phyloP scores from a whole-genome alignment of 2,888 invertebrate genomes.

The Sinohyriopsis cumingii region DNA sequence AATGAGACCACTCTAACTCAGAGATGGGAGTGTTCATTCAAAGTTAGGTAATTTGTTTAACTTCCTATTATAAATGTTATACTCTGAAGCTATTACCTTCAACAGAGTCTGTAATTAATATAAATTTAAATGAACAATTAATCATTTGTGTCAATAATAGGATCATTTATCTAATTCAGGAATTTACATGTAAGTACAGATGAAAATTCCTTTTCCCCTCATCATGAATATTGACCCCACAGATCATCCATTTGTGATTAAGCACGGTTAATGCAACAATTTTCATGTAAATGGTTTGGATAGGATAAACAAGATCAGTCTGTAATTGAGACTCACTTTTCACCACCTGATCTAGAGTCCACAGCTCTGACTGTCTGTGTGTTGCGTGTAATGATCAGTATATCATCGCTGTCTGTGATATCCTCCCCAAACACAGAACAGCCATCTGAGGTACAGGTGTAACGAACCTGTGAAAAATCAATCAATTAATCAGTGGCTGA shows the following conservation, averaged over 20 bases:
- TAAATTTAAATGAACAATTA: no score
- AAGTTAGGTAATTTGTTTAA: no score
- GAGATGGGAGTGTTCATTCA: no score
- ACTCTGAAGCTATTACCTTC: no score
- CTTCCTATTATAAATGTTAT: no score
- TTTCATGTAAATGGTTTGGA: neutral
- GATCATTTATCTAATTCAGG: neutral
- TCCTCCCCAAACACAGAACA: slow-evolving; percentile 54
- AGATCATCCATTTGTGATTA: no score
- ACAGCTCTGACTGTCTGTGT: slow-evolving; percentile 92
- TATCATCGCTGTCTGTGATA: slow-evolving; percentile 71
- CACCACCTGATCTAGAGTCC: slow-evolving; percentile 87
- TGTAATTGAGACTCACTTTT: slow-evolving; percentile 78
- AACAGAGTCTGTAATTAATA: no score
- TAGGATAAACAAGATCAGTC: neutral
- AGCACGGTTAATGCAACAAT: neutral
- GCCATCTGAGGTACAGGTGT: slow-evolving; percentile 62
- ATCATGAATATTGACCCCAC: neutral
- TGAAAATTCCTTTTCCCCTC: neutral
- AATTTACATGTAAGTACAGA: neutral
- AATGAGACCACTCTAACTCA: no score
- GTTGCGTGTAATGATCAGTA: slow-evolving; percentile 86
- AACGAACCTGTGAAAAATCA: slow-evolving; percentile 52
- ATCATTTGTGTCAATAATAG: no score
- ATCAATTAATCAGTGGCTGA: no score